Percentiles rank a stretch among this genome's conserved stretches.
phyloP scores from a whole-genome alignment of 2,888 invertebrate genomes.

The Caenorhabditis sp. region DNA sequence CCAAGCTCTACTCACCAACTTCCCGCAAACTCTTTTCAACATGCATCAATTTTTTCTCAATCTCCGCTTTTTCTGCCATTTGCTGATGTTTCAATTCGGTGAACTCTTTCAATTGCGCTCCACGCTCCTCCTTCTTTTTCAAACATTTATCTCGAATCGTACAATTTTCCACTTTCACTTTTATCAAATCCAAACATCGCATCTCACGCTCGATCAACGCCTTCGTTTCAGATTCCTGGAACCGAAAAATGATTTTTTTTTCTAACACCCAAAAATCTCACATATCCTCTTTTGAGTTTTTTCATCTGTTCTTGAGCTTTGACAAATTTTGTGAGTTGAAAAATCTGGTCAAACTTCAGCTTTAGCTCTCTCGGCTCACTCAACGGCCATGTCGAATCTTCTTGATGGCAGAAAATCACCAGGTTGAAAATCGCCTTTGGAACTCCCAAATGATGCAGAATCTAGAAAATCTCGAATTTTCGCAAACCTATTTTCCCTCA shows the following conservation, averaged over 20 bases:
- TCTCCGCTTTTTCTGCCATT: constrained; percentile 10
- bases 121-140: constrained; percentile 6
- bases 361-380: constrained; percentile 92
- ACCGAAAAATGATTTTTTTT: background rate
- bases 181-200: background rate
- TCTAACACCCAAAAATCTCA: constrained; percentile 10
- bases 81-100: constrained; percentile 13
- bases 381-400: constrained; percentile 93
- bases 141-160: constrained; percentile 11
- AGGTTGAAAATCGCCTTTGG: constrained; percentile 92
- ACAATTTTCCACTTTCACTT: background rate
- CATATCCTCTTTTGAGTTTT: constrained; percentile 50
- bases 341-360: constrained; percentile 95
- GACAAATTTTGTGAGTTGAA: constrained; percentile 85
- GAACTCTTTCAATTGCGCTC: constrained; percentile 4
- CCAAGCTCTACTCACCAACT: constrained; percentile 24
- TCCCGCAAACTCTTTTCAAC: constrained; percentile 12
- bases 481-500: background rate
- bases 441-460: constrained; percentile 81
- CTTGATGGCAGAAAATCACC: constrained; percentile 98
- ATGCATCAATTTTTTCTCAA: constrained; percentile 16
- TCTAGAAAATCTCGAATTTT: constrained; percentile 28
- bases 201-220: constrained; percentile 1
- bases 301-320: constrained; percentile 83
- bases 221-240: constrained; percentile 1